These are phyloP conservation scores for Papilio demoleus DNA, from an alignment of 2,888 invertebrate species.

Conservation along the genomic window DNA sequence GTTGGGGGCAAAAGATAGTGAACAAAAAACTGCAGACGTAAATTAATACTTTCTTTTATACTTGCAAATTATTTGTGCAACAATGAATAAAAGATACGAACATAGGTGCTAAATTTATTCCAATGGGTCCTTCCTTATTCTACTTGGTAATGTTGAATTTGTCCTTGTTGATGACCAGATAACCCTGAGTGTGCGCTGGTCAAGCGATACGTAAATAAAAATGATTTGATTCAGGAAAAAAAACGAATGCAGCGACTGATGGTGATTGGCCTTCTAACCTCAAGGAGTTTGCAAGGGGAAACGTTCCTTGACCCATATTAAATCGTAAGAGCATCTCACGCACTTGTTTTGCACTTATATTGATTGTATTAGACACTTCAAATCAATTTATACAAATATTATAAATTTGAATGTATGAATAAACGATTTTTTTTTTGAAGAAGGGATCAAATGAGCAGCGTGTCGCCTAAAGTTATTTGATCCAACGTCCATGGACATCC, in stretches of 20 bases:
- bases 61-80: not conserved
- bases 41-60: not conserved
- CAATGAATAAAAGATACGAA: constrained; percentile 18
- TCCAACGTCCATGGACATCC: too few species aligned
- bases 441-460: too few species aligned
- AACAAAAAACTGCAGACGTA: not conserved
- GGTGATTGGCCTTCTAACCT: constrained; percentile 77
- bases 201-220: constrained; percentile 80
- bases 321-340: constrained; percentile 51
- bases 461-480: too few species aligned
- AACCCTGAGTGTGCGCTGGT: constrained; percentile 63
- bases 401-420: too few species aligned
- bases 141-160: constrained; percentile 59
- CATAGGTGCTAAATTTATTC: constrained; percentile 26
- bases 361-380: constrained; percentile 47
- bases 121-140: constrained; percentile 51
- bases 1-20: not conserved
- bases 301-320: constrained; percentile 78
- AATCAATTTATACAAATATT: not conserved
- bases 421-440: too few species aligned
- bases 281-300: constrained; percentile 81
- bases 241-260: constrained; percentile 61
- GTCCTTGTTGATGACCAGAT: constrained; percentile 75
- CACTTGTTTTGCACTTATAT: constrained; percentile 52
- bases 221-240: constrained; percentile 79